Evolutionary conservation across 2,888 invertebrate species (phyloP), one percentile per base, ranked within the genome.

Genomic region (Ecdyonurus torrentis): DNA sequence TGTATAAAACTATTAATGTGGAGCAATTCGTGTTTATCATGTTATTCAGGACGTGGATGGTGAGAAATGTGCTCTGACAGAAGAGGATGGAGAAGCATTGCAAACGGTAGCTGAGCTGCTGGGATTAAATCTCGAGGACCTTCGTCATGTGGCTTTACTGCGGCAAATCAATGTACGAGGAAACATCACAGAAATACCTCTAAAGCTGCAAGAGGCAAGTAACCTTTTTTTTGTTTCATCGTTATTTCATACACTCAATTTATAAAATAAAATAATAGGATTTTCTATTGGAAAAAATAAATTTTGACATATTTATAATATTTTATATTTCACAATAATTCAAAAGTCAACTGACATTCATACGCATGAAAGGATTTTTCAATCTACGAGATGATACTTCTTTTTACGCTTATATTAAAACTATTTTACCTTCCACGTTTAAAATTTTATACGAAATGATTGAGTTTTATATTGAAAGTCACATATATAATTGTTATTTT

Each of bases 121-220:
- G 64, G 91, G 91, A 0, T 76, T 93, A 60, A 83, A 87, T 61
- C 78, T 82, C 60, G 85, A 86, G 61, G 87, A 87, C 68, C 81
- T 93, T 15, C 82, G 82, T 62, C 84, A 90, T 70, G 89, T 92
- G 23, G 80, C 89, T 24, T 74, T 91, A 24, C 80, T 81, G 70
- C 74, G 91, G 22, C 91, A 92, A 77, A 94, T 94, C 72, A 93
- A 93, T 71, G 93, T 94, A 23, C 81, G 93, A 7, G 93, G 94
- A 2, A 93, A 91, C 73, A 91, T 93, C 66, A 94, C 93, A 0
- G 92, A 93, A 73, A 94, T 94, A 69, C 93, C 93, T 2, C 77
- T 93, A 58, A 87, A 91, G 71, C 76, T 91, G 63, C 89, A 87
- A 72, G 92, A 93, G 81, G 89, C 87, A 72, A 70, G 72, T 66